Evolutionary conservation across 1,140 invertebrate genomes (phyloP).

Genomic region (Harlomillsia oculata): DNA sequence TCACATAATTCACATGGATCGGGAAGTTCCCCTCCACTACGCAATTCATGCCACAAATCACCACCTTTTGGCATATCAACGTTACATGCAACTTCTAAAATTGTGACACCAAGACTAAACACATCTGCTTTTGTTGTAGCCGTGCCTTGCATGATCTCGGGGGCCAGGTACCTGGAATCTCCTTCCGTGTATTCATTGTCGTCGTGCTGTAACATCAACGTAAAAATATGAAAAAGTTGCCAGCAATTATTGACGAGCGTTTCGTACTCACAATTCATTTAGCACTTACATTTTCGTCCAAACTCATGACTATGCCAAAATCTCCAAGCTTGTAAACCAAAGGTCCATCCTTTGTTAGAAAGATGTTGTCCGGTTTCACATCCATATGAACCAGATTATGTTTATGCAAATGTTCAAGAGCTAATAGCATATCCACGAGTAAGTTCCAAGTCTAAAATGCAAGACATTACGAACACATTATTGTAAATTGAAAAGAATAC

Average conservation of each 20-base stretch:
- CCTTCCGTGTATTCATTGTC: conserved; percentile 54
- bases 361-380: conserved; percentile 57
- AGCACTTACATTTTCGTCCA: conserved; percentile 45
- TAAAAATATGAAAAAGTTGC: too few relatives aligned
- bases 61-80: conserved; percentile 59
- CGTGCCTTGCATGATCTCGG: conserved; percentile 56
- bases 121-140: conserved; percentile 53
- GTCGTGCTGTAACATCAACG: conserved; percentile 45
- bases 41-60: conserved; percentile 56
- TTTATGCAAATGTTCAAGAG: conserved; percentile 51
- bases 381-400: conserved; percentile 53
- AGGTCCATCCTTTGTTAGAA: conserved; percentile 43
- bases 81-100: conserved; percentile 60
- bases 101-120: conserved; percentile 61
- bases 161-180: conserved; percentile 64
- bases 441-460: conserved; percentile 39
- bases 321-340: conserved; percentile 51
- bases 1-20: conserved; percentile 27
- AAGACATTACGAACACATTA: too few relatives aligned
- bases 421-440: conserved; percentile 41
- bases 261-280: too few relatives aligned
- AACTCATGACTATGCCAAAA: conserved; percentile 51
- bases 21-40: conserved; percentile 41
- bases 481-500: too few relatives aligned
- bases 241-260: too few relatives aligned